Base-by-base conservation (phyloP, 2,888 invertebrate genomes). In the Epistrophe grossulariae region DNA sequence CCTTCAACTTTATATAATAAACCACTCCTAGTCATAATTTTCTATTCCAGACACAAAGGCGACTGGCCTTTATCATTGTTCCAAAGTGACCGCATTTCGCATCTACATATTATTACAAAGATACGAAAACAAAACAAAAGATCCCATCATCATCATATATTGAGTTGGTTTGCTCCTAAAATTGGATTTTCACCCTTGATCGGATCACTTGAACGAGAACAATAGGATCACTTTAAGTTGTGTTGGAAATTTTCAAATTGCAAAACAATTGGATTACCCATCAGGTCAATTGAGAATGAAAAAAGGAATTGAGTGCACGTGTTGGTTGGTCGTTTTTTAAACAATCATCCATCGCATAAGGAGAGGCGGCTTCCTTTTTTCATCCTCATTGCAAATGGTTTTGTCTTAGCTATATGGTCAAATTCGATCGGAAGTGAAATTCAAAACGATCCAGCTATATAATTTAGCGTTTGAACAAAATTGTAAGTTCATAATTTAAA, bases 261-360 rank as follows among this genome's bases (percentile, higher is more conserved):
- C 84, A 84, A 84, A 80, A 84, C 84, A 84, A 84, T 84, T 84
- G 80, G 84, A 77, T 84, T 84, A 73, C 77, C 55, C 62, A 43
- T 77, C 60, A 48, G 68, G 77, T 68, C 80, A 80, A 72, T 77
- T 76, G 80, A 77, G 77, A 40, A 80, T 80, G 80, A 73, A 68
- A 73, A 84, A 77, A 55, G 59, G 17, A 35, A 24, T 24, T 35
- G 8, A 60, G 19, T 84, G 77, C 84, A 84, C 84, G 80, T 84
- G 84, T 80, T 84, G 66, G 77, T 15, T 50, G 72, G 60, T 73
- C 77, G 55, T n/a, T 35, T n/a, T 17, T 35, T 2, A 35, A 70
- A 57, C 64, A 74, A 79, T 79, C 72, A 79, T 79, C 72, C 66
- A 38, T n/a, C n/a, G 19, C 31, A 48, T 48, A 19, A 31, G 66